Conservation (phyloP, 2,888 invertebrate species). For the Apotomis turbidana region DNA sequence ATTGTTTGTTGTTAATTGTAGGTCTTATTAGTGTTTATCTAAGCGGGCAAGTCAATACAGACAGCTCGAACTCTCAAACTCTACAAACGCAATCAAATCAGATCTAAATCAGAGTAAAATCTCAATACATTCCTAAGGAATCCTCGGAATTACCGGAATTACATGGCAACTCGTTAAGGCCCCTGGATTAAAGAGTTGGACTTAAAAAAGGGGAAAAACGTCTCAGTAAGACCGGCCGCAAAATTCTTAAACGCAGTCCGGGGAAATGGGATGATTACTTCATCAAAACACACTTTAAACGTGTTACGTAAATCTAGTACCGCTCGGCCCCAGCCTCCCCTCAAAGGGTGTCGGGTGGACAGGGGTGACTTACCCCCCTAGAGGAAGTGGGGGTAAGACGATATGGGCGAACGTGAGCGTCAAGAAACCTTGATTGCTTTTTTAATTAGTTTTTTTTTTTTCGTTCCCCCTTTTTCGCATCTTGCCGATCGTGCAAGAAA, state of each 20-base stretch:
- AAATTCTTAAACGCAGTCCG: slow-evolving; percentile 82
- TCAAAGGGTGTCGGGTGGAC: slow-evolving; percentile 67
- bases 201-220: slow-evolving; percentile 64
- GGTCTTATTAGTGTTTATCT: not conserved
- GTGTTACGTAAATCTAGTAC: slow-evolving; percentile 84
- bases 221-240: slow-evolving; percentile 74
- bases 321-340: slow-evolving; percentile 68
- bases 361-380: slow-evolving; percentile 59
- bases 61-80: not conserved
- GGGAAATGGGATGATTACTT: slow-evolving; percentile 84
- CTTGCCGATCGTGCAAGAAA: slow-evolving; percentile 76
- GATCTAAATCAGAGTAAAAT: slow-evolving; percentile 44
- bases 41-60: not conserved
- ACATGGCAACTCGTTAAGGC: slow-evolving; percentile 74
- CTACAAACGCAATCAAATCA: slow-evolving; percentile 36
- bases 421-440: slow-evolving; percentile 85
- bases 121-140: slow-evolving; percentile 60
- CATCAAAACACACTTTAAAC: slow-evolving; percentile 85
- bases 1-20: not conserved
- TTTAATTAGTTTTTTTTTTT: slow-evolving; percentile 84
- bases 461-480: slow-evolving; percentile 81
- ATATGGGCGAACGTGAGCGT: slow-evolving; percentile 84
- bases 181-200: slow-evolving; percentile 78
- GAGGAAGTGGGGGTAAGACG: slow-evolving; percentile 80
- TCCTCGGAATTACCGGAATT: slow-evolving; percentile 67